Percentiles rank a stretch among this genome's conserved stretches.
Conservation (phyloP, 2,113 vertebrate genomes). For the Enhydra lutris region DNA sequence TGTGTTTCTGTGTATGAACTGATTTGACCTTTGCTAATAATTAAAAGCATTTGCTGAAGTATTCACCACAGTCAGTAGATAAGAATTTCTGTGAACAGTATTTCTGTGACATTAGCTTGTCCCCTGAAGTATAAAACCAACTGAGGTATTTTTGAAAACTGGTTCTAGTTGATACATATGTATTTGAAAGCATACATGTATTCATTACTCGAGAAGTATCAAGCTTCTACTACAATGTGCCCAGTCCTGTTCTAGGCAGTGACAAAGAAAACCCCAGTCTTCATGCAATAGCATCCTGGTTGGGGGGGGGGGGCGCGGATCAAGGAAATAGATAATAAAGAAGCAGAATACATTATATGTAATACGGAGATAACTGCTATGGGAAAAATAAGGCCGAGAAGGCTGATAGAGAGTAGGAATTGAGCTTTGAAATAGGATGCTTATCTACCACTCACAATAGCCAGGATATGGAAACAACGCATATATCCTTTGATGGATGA, state of each 20-base stretch:
- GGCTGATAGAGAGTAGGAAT: neutral
- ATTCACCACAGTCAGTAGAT: neutral
- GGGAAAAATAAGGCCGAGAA: neutral
- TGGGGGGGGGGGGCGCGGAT: neutral
- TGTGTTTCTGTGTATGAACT: neutral
- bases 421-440: neutral
- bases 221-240: neutral
- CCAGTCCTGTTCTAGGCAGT: neutral
- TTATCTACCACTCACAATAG: neutral
- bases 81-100: neutral
- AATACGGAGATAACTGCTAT: neutral
- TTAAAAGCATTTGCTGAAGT: neutral
- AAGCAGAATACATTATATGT: neutral
- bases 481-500: neutral
- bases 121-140: neutral
- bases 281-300: neutral
- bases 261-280: neutral
- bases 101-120: slow-evolving; percentile 23
- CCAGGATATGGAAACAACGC: neutral
- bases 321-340: neutral
- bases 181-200: fast-evolving
- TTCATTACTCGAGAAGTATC: neutral
- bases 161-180: neutral
- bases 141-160: neutral
- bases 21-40: slow-evolving; percentile 45